A percentile compares a stretch with the other conserved stretches of the same genome.
Evolutionary conservation across 2,888 invertebrate genomes (phyloP).

Genomic region (Agrotis clavis): DNA sequence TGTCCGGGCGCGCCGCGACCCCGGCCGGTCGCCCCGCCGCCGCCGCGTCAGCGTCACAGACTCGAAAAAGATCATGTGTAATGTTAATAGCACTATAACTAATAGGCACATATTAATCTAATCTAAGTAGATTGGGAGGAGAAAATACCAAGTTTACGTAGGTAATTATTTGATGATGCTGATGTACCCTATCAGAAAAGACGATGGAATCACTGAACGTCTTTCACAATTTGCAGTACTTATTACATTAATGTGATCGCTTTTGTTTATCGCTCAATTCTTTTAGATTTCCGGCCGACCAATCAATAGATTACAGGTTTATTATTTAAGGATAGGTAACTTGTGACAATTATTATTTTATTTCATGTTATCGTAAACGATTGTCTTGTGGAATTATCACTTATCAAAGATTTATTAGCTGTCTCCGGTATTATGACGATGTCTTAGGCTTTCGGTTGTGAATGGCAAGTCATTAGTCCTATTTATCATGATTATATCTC

Average conservation of each 20-base stretch:
- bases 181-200: background rate
- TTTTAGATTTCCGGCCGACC: constrained; percentile 7
- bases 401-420: background rate
- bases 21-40: constrained; percentile 60
- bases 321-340: constrained; percentile 10
- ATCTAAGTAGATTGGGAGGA: constrained; percentile 5
- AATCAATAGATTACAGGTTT: constrained; percentile 2
- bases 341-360: constrained; percentile 12
- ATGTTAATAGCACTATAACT: constrained; percentile 25
- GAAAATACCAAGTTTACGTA: constrained; percentile 15
- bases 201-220: background rate
- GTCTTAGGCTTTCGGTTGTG: background rate
- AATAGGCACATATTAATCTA: constrained; percentile 8
- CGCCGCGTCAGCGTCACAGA: constrained; percentile 62
- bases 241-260: background rate
- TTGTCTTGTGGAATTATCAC: constrained; percentile 5
- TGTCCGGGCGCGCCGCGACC: constrained; percentile 85
- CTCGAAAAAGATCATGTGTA: constrained; percentile 57
- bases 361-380: constrained; percentile 17
- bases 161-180: background rate
- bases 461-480: constrained; percentile 17
- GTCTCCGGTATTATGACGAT: constrained; percentile 27
- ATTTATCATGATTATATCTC: constrained; percentile 10
- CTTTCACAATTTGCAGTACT: background rate
- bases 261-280: constrained; percentile 3